Percentiles rank a stretch among this genome's conserved stretches.
phyloP scores from a whole-genome alignment of 2,888 invertebrate species.

The Mythimna albipuncta region DNA sequence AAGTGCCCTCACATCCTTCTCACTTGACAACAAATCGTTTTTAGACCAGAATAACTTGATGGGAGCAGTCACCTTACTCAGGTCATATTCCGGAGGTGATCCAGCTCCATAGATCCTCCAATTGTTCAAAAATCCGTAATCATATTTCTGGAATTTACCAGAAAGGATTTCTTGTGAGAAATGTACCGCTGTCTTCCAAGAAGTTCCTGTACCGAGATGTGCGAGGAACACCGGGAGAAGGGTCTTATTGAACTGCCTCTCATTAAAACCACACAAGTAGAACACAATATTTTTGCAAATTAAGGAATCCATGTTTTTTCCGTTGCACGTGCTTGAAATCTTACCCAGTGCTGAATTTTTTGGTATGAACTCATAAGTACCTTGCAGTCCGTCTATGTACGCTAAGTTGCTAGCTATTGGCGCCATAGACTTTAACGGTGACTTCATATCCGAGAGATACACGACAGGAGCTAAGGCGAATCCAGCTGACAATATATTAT shows the following conservation, averaged over 20 bases:
- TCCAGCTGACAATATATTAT: constrained; percentile 91
- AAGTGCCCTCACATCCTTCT: constrained; percentile 90
- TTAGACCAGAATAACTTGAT: constrained; percentile 92
- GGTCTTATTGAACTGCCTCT: constrained; percentile 92
- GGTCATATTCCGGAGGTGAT: constrained; percentile 91
- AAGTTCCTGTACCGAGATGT: constrained; percentile 94
- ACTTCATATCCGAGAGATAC: constrained; percentile 91
- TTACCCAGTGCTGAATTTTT: constrained; percentile 90
- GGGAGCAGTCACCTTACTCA: constrained; percentile 91
- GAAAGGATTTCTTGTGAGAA: constrained; percentile 91
- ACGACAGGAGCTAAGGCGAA: constrained; percentile 93
- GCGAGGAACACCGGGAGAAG: constrained; percentile 93
- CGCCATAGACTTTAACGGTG: constrained; percentile 92
- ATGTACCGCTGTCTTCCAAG: constrained; percentile 93
- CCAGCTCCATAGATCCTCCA: constrained; percentile 88
- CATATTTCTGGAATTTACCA: constrained; percentile 92
- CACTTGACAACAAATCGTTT: constrained; percentile 93
- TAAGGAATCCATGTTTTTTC: constrained; percentile 85
- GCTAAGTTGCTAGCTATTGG: constrained; percentile 91
- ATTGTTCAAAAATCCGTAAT: constrained; percentile 92
- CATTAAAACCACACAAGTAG: constrained; percentile 93
- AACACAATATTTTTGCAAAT: constrained; percentile 94
- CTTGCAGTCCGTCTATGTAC: constrained; percentile 91
- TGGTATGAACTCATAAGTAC: constrained; percentile 93
- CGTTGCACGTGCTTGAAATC: constrained; percentile 90